These are phyloP conservation scores for Apamea sordens DNA, from an alignment of 2,888 invertebrate genomes.

Conservation along the genomic window DNA sequence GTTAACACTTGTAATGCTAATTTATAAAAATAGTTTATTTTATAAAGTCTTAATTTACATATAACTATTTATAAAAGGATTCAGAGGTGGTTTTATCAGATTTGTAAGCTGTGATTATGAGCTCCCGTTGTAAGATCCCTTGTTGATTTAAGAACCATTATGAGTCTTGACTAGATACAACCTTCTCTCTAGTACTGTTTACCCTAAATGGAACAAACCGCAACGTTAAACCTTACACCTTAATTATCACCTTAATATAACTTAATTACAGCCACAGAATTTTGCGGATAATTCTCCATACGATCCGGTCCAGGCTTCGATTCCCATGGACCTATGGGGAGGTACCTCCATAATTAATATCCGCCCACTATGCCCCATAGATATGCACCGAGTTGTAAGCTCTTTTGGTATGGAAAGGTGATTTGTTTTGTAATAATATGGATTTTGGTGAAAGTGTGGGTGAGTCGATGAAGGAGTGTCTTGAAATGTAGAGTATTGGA, in stretches of 20 bases:
- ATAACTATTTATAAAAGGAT: not conserved
- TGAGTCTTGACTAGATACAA: not conserved
- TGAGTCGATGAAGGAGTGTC: not conserved
- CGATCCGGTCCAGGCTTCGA: conserved; percentile 65
- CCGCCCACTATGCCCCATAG: conserved; percentile 76
- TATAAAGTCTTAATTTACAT: not conserved
- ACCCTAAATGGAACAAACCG: conserved; percentile 17
- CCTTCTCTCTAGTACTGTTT: not conserved
- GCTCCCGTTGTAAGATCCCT: no score
- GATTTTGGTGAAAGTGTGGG: conserved; percentile 35
- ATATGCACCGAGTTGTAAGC: conserved; percentile 54
- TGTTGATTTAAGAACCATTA: not conserved
- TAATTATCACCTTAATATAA: conserved; percentile 63
- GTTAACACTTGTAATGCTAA: not conserved
- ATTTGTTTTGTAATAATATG: conserved; percentile 58
- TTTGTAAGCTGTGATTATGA: not conserved
- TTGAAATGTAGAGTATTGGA: not conserved
- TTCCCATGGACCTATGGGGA: conserved; percentile 77
- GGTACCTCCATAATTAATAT: conserved; percentile 83
- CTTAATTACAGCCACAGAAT: conserved; percentile 62
- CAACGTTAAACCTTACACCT: conserved; percentile 38
- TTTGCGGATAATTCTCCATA: conserved; percentile 63
- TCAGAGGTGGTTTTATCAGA: not conserved
- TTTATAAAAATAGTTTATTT: not conserved
- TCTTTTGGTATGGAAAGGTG: conserved; percentile 55